Conservation (phyloP, 1,140 invertebrate genomes). For the Carposina sasakii region DNA sequence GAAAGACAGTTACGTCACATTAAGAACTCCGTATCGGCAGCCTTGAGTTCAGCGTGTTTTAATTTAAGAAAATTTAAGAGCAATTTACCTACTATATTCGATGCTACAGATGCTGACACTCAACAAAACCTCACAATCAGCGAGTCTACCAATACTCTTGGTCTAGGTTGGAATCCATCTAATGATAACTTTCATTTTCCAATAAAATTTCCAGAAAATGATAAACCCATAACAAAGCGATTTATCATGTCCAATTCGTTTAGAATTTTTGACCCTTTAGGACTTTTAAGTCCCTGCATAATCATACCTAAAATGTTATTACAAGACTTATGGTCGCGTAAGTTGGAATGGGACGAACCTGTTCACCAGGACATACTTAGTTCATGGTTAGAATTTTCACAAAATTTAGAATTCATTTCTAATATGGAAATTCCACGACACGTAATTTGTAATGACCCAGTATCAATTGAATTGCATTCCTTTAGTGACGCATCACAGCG, state of each 20-base stretch:
- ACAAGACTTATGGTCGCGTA: not conserved
- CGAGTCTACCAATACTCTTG: not conserved
- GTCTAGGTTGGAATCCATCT: not conserved
- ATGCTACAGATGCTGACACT: not conserved
- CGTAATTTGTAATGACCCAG: not conserved
- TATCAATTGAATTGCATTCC: not conserved
- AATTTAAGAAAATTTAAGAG: conserved; percentile 1
- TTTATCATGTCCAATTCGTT: conserved; percentile 3
- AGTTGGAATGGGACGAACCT: not conserved
- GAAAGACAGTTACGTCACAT: not conserved
- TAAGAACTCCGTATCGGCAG: not conserved
- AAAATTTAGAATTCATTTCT: not conserved
- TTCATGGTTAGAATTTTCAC: not conserved
- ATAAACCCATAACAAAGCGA: not conserved
- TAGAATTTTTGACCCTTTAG: conserved; percentile 3
- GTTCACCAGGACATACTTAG: not conserved
- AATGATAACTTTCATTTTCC: conserved; percentile 1
- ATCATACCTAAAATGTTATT: conserved; percentile 1
- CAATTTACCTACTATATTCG: not conserved
- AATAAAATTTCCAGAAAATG: not conserved
- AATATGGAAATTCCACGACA: not conserved
- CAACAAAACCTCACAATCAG: conserved; percentile 3
- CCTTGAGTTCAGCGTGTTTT: not conserved
- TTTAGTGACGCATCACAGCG: not conserved
- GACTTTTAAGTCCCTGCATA: not conserved